phyloP scores from a whole-genome alignment of 2,797 vertebrate species.

The Ctenochaetus hawaiiensis region DNA sequence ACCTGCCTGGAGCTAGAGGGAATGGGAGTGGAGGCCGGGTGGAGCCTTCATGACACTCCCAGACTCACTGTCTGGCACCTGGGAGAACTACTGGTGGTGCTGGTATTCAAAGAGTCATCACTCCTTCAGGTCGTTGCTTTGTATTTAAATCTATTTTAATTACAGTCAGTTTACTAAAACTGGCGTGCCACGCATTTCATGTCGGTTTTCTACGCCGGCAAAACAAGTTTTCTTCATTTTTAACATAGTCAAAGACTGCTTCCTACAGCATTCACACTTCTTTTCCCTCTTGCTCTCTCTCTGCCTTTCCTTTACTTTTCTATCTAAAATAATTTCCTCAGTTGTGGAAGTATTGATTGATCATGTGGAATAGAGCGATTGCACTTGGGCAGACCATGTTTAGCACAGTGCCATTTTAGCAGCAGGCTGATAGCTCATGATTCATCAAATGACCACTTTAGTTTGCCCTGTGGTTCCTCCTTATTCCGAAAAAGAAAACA shows the following conservation, averaged over 20 bases:
- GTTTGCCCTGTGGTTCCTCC: slow-evolving; percentile 47
- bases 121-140: slow-evolving; percentile 17
- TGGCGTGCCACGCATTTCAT: neutral
- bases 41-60: slow-evolving; percentile 37
- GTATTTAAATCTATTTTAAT: slow-evolving; percentile 11
- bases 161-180: neutral
- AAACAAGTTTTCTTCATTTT: neutral
- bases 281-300: neutral
- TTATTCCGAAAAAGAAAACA: slow-evolving; percentile 59
- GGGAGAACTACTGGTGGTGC: slow-evolving; percentile 16
- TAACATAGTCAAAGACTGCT: neutral
- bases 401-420: slow-evolving; percentile 18
- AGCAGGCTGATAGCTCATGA: neutral
- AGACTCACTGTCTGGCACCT: slow-evolving; percentile 52
- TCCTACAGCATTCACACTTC: neutral
- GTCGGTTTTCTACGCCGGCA: neutral
- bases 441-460: slow-evolving; percentile 51
- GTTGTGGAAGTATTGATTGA: slow-evolving; percentile 1
- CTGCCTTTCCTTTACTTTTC: neutral
- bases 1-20: slow-evolving; percentile 78
- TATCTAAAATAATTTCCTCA: slow-evolving; percentile 2
- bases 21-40: slow-evolving; percentile 38
- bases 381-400: slow-evolving; percentile 5
- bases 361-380: slow-evolving; percentile 9
- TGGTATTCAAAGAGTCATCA: slow-evolving; percentile 15